Conservation (phyloP, 1,140 invertebrate genomes). For the Bombus difficillimus region DNA sequence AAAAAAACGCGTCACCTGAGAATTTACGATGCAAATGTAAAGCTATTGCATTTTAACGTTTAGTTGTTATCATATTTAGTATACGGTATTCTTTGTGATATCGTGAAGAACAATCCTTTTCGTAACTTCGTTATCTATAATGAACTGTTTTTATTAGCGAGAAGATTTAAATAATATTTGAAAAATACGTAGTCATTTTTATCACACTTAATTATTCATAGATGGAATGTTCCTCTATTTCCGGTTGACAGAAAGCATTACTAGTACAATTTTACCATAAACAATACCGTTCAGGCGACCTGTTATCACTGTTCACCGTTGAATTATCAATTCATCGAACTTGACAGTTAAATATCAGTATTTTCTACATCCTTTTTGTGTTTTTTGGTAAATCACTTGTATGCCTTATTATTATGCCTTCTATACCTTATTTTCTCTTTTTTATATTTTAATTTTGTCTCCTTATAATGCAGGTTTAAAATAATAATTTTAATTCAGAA, state of each 20-base stretch:
- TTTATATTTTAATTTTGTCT: neutral
- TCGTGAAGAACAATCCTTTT: neutral
- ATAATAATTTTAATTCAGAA: neutral
- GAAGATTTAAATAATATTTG: neutral
- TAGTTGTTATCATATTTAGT: conserved; percentile 1
- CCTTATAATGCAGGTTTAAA: neutral
- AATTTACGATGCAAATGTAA: neutral
- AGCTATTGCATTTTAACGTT: neutral
- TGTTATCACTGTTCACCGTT: neutral
- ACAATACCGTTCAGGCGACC: neutral
- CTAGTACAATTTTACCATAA: too few species aligned
- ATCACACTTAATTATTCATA: neutral
- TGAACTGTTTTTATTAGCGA: neutral
- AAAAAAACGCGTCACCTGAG: neutral
- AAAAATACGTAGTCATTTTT: neutral
- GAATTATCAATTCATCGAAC: neutral
- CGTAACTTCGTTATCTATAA: too few species aligned
- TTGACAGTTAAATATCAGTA: neutral
- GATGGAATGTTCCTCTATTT: neutral
- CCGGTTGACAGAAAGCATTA: neutral
- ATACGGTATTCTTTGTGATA: neutral
- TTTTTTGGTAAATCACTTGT: neutral
- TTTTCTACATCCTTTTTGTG: neutral
- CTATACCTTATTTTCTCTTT: neutral
- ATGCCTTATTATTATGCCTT: neutral